These are phyloP conservation scores for Alcis repandata DNA, from an alignment of 2,888 invertebrate species.

Conservation along the genomic window DNA sequence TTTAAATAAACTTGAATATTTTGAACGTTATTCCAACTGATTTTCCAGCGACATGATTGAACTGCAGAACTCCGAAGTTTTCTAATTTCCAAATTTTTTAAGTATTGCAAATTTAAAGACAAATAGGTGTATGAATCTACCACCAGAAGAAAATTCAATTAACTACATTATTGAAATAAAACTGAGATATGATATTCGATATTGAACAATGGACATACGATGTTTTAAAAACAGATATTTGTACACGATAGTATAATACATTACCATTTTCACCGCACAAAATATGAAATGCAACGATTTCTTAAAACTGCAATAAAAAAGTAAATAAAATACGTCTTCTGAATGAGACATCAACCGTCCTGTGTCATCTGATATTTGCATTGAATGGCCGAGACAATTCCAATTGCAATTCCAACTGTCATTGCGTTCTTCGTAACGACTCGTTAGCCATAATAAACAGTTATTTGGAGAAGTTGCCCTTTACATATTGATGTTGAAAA, in stretches of 20 bases:
- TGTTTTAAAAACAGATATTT: too few relatives aligned
- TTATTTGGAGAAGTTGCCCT: slow-evolving; percentile 35
- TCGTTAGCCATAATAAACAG: slow-evolving; percentile 38
- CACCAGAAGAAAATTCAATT: too few relatives aligned
- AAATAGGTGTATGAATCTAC: too few relatives aligned
- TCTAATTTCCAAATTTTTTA: too few relatives aligned
- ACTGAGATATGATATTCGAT: too few relatives aligned
- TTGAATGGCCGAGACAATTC: slow-evolving; percentile 66
- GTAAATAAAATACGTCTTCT: slow-evolving; percentile 43
- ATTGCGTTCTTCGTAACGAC: slow-evolving; percentile 45
- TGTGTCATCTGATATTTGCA: slow-evolving; percentile 64
- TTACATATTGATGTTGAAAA: slow-evolving; percentile 27
- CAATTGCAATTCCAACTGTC: slow-evolving; percentile 53
- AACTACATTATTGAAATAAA: too few relatives aligned
- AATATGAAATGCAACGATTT: slow-evolving; percentile 24
- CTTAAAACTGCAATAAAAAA: slow-evolving; percentile 39
- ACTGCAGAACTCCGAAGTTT: too few relatives aligned
- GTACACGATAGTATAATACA: too few relatives aligned
- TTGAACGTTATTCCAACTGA: not conserved
- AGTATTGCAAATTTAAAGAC: too few relatives aligned
- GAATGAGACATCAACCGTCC: slow-evolving; percentile 56
- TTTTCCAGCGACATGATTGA: too few relatives aligned
- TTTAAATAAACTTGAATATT: not conserved
- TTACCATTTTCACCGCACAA: not conserved
- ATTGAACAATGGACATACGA: too few relatives aligned